Conservation (phyloP, 2,888 invertebrate genomes). For the Conomelus anceps region DNA sequence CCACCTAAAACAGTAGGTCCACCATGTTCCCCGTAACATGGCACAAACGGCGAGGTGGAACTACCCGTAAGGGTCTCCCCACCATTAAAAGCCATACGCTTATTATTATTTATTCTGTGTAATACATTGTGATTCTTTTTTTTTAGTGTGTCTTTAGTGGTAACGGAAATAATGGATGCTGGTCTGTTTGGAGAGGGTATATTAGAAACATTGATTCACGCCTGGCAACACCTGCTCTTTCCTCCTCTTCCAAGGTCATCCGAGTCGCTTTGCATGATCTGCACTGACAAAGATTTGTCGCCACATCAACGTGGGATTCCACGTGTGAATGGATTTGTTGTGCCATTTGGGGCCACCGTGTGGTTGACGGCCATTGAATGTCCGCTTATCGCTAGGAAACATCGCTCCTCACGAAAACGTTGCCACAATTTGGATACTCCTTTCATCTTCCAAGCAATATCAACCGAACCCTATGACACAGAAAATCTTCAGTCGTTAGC, state of each 20-base stretch:
- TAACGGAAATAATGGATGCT: conserved; percentile 75
- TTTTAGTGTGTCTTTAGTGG: conserved; percentile 50
- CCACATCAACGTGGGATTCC: conserved; percentile 20
- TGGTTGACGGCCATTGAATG: conserved; percentile 58
- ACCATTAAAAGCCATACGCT: no score
- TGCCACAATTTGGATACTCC: conserved; percentile 35
- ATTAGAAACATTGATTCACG: conserved; percentile 59
- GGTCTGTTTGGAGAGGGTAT: conserved; percentile 71
- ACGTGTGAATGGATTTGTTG: conserved; percentile 45
- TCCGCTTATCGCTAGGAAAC: conserved; percentile 46
- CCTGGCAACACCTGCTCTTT: conserved; percentile 55
- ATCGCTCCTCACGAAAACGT: conserved; percentile 42
- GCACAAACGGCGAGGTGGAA: no score
- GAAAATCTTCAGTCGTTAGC: conserved; percentile 54
- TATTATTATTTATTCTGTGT: no score
- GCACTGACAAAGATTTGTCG: not conserved
- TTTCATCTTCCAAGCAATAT: conserved; percentile 38
- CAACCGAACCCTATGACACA: conserved; percentile 59
- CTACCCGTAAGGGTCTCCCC: no score
- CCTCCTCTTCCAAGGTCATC: conserved; percentile 1
- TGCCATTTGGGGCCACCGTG: conserved; percentile 56
- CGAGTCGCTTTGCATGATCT: not conserved
- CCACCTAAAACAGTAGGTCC: no score
- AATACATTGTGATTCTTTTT: no score
- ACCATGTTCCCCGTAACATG: no score